Conservation (phyloP, 2,797 vertebrate genomes). For the Notamacropus eugenii region DNA sequence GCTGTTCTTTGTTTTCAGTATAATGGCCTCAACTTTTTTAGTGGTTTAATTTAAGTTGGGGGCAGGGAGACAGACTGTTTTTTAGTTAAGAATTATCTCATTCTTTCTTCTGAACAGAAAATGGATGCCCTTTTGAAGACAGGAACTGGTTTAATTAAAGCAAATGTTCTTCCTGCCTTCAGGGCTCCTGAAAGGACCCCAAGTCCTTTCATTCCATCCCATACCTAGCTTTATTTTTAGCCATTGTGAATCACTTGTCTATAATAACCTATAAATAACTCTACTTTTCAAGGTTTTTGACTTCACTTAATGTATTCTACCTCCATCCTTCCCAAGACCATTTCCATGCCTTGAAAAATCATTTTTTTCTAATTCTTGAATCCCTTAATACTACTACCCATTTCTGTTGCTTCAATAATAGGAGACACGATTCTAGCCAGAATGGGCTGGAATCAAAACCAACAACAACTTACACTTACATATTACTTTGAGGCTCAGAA, state of each 20-base stretch:
- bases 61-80: constrained; percentile 9
- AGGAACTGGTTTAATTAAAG: constrained; percentile 27
- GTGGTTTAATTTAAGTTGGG: background rate
- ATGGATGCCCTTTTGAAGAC: background rate
- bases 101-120: constrained; percentile 17
- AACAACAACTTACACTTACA: background rate
- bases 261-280: background rate
- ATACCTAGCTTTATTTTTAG: background rate
- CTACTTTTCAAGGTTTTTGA: constrained; percentile 23
- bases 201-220: constrained; percentile 29
- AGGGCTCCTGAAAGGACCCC: background rate
- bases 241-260: background rate
- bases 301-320: background rate
- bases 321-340: constrained; percentile 41
- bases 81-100: constrained; percentile 19
- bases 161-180: background rate
- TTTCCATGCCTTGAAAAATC: constrained; percentile 12
- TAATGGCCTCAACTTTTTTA: constrained; percentile 40
- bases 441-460: constrained; percentile 4
- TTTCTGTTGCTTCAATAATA: background rate
- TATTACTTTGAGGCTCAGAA: background rate
- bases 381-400: background rate
- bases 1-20: constrained; percentile 16
- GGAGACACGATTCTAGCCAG: background rate
- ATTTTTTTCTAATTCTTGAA: background rate